Evolutionary conservation across 2,888 invertebrate species (phyloP).

Genomic region (Trachelus iudaicus): DNA sequence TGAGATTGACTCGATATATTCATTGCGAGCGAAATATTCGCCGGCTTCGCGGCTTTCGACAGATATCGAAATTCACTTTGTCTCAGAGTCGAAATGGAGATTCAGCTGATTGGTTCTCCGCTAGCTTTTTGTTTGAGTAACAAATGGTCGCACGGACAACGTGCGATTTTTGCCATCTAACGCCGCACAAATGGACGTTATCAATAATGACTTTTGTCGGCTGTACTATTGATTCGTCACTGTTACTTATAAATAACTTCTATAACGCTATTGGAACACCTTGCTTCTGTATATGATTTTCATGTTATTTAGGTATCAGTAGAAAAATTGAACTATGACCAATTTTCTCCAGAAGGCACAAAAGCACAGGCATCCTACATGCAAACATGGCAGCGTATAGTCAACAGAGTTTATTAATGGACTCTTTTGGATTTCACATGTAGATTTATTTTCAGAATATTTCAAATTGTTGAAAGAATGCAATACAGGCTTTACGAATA

Average conservation of each 20-base stretch:
- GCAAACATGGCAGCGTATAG: neutral
- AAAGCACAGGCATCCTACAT: neutral
- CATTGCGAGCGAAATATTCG: neutral
- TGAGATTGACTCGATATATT: neutral
- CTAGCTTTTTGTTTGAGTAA: neutral
- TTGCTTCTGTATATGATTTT: neutral
- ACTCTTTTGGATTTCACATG: neutral
- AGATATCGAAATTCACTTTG: neutral
- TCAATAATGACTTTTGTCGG: neutral
- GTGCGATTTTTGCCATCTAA: neutral
- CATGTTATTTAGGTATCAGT: neutral
- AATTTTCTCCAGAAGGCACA: neutral
- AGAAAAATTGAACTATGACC: neutral
- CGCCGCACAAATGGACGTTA: neutral
- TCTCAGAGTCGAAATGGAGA: neutral
- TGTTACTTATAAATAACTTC: neutral
- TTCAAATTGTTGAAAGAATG: neutral
- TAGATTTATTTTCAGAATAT: neutral
- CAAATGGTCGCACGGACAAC: neutral
- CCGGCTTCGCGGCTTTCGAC: neutral
- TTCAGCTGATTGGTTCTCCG: neutral
- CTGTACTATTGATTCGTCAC: neutral
- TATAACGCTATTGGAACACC: neutral
- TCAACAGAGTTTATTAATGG: neutral
- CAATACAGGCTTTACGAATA: neutral